A percentile compares a stretch with the other conserved stretches of the same genome.
These are phyloP conservation scores for Vanessa cardui DNA, from an alignment of 2,888 invertebrate genomes.

Conservation along the genomic window DNA sequence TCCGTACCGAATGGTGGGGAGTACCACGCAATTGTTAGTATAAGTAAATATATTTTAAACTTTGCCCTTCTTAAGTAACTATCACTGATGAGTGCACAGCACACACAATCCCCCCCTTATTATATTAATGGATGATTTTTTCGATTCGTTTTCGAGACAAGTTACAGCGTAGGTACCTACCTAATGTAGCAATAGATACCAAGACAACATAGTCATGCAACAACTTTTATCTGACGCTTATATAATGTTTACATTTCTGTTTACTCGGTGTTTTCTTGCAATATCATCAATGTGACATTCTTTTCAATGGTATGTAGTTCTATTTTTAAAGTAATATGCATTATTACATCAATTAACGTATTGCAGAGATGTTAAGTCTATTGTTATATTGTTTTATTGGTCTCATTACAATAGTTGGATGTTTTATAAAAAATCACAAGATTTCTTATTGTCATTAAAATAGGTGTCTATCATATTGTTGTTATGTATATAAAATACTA, in stretches of 20 bases:
- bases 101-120: slow-evolving; percentile 18
- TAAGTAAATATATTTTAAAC: slow-evolving; percentile 75
- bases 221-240: slow-evolving; percentile 25
- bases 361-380: neutral
- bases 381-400: neutral
- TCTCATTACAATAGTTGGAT: neutral
- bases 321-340: neutral
- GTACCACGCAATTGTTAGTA: slow-evolving; percentile 69
- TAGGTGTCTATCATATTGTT: no score
- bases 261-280: slow-evolving; percentile 12
- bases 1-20: slow-evolving; percentile 63
- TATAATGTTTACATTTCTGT: slow-evolving; percentile 23
- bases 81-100: slow-evolving; percentile 8
- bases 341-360: neutral
- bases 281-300: neutral
- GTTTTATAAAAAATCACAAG: no score
- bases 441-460: no score
- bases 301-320: neutral
- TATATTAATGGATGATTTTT: neutral
- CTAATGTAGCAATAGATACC: slow-evolving; percentile 26
- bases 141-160: neutral
- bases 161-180: slow-evolving; percentile 17
- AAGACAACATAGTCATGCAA: slow-evolving; percentile 28
- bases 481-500: no score
- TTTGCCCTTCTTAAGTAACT: slow-evolving; percentile 48